Base-by-base conservation (phyloP, 2,113 vertebrate species). In the Xiphophorus couchianus region DNA sequence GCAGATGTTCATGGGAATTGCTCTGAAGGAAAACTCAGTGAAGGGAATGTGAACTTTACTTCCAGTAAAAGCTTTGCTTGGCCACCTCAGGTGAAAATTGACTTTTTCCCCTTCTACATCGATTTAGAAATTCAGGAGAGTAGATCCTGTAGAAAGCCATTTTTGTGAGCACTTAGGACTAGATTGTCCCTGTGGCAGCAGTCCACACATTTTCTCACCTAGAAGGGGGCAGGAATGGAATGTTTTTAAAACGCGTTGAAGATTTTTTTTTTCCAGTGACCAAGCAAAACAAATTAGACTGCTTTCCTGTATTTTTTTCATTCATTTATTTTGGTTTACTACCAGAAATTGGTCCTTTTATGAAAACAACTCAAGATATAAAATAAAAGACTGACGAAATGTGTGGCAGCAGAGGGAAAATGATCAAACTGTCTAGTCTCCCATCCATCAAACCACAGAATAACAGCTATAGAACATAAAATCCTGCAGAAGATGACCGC, bases 381-480 rank as follows among this genome's bases (percentile, higher is more conserved):
- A 71, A 79, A 74, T 5, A 74, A 78, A 54, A 28, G 51, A 31
- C 35, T 33, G 15, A 65, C 54, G 63, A 66, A 48, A 17, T 35
- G 33, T 81, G 84, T 86, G 74, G 73, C 58, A 74, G 79, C 75
- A 54, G 44, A 69, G 42, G 42, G 42, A 68, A 85, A 84, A 86
- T 87, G 84, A 89, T 88, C 80, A 80, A 73, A 81, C 67, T 73
- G 60, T 62, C 66, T 63, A 15, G 33, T 48, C 8, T 48, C 58
- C 35, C 79, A 75, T 67, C 81, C 73, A 86, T 76, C 78, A 84
- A 88, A 58, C 82, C 82, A 80, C 76, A 39, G 71, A 81, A 81
- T 71, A 83, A 84, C 78, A 83, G 85, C 86, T 86, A 69, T 58
- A 80, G 71, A 84, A 83, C 64, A 89, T 89, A 84, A 42, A 76